Evolutionary conservation across 2,113 vertebrate genomes (phyloP), one percentile per base, ranked within the genome.

Genomic region (Pseudopodoces humilis): DNA sequence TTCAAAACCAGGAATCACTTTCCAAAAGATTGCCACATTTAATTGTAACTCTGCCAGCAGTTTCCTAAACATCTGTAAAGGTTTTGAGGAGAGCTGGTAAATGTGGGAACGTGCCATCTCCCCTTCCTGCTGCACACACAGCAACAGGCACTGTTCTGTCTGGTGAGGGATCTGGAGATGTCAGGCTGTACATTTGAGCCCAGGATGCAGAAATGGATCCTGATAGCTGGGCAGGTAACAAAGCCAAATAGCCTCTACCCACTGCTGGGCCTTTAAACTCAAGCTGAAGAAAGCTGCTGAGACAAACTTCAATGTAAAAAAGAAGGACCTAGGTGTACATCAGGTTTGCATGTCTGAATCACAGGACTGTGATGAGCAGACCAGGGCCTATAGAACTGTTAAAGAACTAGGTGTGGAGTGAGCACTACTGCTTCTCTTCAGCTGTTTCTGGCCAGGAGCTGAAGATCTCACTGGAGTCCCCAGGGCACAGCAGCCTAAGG

Each of bases 381-480:
- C 28, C n/a, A 69, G 37, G 33, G 37, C 22, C 75, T 41, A 30
- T 15, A 22, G 20, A 59, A 65, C 35, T 62, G 56, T 27, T 67
- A 27, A 70, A 89, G 62, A 68, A 58, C 58, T 55, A 59, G 13
- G 7, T 33, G 25, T 24, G 28, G 58, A 41, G n/a, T 0, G 1
- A 79, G 17, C 1, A 3, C 49, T 56, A 65, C 41, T 90, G 47
- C 62, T 85, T 72, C 77, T 87, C 53, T 64, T 92, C 72, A 91
- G 23, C 28, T 44, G 0, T 10, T 55, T 58, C 83, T 72, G n/a
- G 15, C 8, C 21, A 22, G 72, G 55, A 79, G 37, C 16, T 81
- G 68, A n/a, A 63, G 56, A 79, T 22, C 12, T 47, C 0, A 0
- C 43, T 22, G 17, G 25, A 6, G 7, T 58, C 17, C 21, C n/a